These are phyloP conservation scores for Neosalanx taihuensis DNA, from an alignment of 2,797 vertebrate genomes.

Conservation along the genomic window DNA sequence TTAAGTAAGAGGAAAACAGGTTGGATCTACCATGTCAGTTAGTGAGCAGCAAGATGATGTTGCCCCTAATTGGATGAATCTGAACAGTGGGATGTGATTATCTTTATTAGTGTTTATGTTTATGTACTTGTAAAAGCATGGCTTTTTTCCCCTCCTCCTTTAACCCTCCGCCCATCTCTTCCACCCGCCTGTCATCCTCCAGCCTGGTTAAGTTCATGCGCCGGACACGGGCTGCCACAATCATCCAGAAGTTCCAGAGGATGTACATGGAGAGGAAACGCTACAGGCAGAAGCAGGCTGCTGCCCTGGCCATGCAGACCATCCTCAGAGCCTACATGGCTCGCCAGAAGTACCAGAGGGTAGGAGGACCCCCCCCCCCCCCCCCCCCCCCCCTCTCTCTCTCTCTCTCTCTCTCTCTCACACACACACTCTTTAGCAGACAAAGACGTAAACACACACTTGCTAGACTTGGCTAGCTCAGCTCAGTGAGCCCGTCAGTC, in stretches of 20 bases:
- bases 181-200: neutral
- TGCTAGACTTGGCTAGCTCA: neutral
- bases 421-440: neutral
- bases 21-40: neutral
- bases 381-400: neutral
- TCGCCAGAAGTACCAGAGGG: constrained; percentile 85
- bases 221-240: constrained; percentile 83
- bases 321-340: constrained; percentile 88
- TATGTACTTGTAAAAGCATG: too few species aligned
- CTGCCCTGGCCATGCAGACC: constrained; percentile 87
- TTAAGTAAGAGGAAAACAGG: neutral
- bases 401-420: neutral
- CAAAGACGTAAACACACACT: neutral
- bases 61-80: too few species aligned
- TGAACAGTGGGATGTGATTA: too few species aligned
- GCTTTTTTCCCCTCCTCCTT: neutral
- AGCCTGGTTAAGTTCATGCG: constrained; percentile 90
- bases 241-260: constrained; percentile 92
- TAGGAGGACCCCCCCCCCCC: constrained; percentile 56
- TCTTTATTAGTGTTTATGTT: too few species aligned
- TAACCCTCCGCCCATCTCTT: neutral
- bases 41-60: too few species aligned
- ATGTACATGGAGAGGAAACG: constrained; percentile 82
- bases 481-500: neutral
- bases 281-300: constrained; percentile 80